Base-by-base conservation (phyloP, 2,797 vertebrate species). In the Taenioides sp. region DNA sequence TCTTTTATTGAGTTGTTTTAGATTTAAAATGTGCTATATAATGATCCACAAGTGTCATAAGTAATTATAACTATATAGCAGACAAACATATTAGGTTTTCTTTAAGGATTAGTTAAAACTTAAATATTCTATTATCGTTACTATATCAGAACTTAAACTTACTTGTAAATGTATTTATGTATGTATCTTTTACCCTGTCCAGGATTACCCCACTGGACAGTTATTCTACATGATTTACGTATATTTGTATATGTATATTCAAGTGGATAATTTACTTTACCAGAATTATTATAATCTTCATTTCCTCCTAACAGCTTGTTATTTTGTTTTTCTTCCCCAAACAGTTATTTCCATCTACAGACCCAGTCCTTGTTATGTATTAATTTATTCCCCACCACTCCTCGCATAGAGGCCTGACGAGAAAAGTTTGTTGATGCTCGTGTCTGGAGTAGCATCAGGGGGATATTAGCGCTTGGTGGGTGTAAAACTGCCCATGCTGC, bases 311-410 rank as follows among this genome's bases (percentile, higher is more conserved):
- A 65, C 40, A 64, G 16, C 22, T 27, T 14, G 12, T 52, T 63
- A 55, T 72, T 20, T 68, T 69, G 61, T 73, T 52, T 63, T 40
- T 71, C 65, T 58, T 73, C 28, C 61, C 54, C 61, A 69, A 66
- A 49, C 28, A 60, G 47, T 71, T 54, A 72, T 70, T 81, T 69
- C 63, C 83, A 67, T 75, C 75, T 47, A 34, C 52, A 25, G 71
- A 82, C 64, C 54, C n/a, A 75, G 80, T 83, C 80, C 18, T 28
- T 57, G 69, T 82, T 85, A 69, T 64, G 86, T 82, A 80, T 65
- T 78, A 84, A 90, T 88, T 67, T 83, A 89, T 92, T 86, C 74
- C 62, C 70, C 78, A 68, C 69, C 73, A 81, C 70, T 79, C 65
- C 67, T 81, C 76, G 73, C 73, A 82, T 74, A 81, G 85, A 75